These are phyloP conservation scores for Saccopteryx bilineata DNA, from an alignment of 2,113 vertebrate species.

Conservation along the genomic window DNA sequence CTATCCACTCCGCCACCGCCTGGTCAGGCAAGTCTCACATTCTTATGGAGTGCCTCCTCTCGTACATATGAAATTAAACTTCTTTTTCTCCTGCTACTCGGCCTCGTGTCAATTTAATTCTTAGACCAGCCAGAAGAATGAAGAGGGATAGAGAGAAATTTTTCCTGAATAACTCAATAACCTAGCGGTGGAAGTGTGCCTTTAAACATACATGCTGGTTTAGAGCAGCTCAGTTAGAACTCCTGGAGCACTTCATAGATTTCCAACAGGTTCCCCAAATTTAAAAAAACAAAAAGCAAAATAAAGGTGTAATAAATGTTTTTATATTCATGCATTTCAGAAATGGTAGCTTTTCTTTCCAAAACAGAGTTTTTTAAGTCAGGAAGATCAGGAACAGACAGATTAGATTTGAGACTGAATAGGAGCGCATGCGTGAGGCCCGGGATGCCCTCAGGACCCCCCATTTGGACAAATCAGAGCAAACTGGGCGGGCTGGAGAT, in stretches of 20 bases:
- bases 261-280: neutral
- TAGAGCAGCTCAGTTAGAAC: neutral
- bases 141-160: neutral
- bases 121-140: neutral
- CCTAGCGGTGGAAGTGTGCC: neutral
- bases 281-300: neutral
- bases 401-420: neutral
- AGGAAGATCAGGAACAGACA: neutral
- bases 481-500: neutral
- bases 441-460: neutral
- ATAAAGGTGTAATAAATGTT: neutral
- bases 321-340: neutral
- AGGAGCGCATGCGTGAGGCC: fast-evolving
- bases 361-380: neutral
- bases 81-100: neutral
- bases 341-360: constrained; percentile 11
- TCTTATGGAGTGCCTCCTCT: neutral
- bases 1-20: too few species aligned
- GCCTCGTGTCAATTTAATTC: neutral
- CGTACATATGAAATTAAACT: neutral
- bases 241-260: neutral
- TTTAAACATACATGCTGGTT: neutral
- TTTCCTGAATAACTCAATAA: neutral
- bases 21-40: neutral
- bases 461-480: neutral